Evolutionary conservation across 23 tunicate genomes (phyloP), one percentile per base, ranked within the genome.

Genomic region (Halocynthia aurantium): DNA sequence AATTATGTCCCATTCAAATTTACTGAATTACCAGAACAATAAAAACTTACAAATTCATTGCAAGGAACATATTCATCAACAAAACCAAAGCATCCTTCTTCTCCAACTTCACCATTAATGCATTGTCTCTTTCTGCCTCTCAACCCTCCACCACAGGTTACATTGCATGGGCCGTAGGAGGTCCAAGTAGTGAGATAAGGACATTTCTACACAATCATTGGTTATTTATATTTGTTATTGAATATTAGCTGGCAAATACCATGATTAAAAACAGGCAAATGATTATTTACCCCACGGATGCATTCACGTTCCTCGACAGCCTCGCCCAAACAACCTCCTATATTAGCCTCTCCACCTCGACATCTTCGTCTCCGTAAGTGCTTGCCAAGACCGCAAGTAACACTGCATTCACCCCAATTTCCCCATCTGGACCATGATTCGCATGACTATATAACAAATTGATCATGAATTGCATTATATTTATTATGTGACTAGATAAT

Each of bases 301-400:
- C 78, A 74, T 74, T 52, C 78, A 19, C 57, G 40, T 18, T 74
- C 78, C 8, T 74, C 57, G 64, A 56, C 40, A 54, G 10, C 22
- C 19, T 19, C 13, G 5, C 96, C 91, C 10, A 60, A 31, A 63
- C 97, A 91, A 5, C 83, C 78, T 12, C 73, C 84, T 15, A 53
- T 62, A 17, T 91, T 91, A 52, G 69, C 52, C 12, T 51, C 74
- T 8, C 97, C 97, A 44, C 81, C 81, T 6, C 77, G 9, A 71
- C 97, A 91, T 11, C 51, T n/a, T 52, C 97, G 55, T 22, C 19
- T 51, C 12, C 87, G 50, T 51, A 77, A 61, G 65, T 81, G 22
- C 17, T 67, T 74, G 13, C 97, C 97, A 52, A 81, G 74, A 58
- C 97, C 97, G 61, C 97, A 91, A 12, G 82, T 81, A 51, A 65